phyloP scores from a whole-genome alignment of 2,113 vertebrate species.

The Engraulis encrasicolus region DNA sequence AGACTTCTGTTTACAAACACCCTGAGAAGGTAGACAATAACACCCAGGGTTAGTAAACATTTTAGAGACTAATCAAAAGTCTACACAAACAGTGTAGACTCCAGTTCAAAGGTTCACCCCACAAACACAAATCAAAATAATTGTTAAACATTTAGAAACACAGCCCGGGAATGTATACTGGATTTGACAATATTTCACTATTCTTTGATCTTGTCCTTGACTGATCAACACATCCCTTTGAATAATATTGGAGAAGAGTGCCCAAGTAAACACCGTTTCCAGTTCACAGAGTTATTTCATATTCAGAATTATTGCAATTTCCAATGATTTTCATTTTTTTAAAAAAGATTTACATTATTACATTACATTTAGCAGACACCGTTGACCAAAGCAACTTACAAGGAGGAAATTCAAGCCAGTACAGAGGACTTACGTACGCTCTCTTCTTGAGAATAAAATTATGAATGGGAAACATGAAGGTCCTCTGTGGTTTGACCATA shows the following conservation, averaged over 20 bases:
- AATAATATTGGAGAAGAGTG: not conserved
- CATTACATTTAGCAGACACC: too few relatives aligned
- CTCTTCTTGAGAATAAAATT: too few relatives aligned
- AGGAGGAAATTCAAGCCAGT: too few relatives aligned
- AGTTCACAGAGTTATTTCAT: not conserved
- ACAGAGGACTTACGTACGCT: too few relatives aligned
- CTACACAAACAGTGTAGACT: not conserved
- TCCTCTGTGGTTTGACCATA: not conserved
- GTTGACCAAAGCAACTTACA: too few relatives aligned
- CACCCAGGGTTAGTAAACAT: not conserved
- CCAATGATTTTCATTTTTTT: too few relatives aligned
- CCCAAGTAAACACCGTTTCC: not conserved
- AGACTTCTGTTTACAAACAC: constrained; percentile 98
- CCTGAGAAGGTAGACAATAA: constrained; percentile 72
- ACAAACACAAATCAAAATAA: not conserved
- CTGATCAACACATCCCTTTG: not conserved
- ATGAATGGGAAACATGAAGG: not conserved
- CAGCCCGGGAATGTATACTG: not conserved
- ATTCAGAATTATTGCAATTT: too few relatives aligned
- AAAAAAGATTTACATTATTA: too few relatives aligned
- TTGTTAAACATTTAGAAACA: not conserved
- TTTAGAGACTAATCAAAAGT: not conserved
- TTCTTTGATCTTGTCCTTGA: not conserved
- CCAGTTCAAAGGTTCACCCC: not conserved
- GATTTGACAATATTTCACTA: not conserved